Evolutionary conservation across 2,888 invertebrate genomes (phyloP), one percentile per base, ranked within the genome.

Genomic region (Lasioglossum marginatum): DNA sequence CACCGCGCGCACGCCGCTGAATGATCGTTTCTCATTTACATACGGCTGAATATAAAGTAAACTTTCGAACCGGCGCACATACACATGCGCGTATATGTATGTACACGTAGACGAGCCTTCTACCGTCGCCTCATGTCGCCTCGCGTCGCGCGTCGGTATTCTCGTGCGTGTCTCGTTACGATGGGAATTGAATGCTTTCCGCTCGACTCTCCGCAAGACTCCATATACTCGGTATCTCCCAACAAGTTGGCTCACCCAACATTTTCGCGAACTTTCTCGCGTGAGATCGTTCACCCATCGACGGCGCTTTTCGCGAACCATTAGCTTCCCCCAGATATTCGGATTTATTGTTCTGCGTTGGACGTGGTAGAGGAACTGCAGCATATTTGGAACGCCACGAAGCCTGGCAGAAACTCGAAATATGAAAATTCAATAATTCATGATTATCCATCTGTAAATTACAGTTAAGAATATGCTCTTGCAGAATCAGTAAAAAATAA

Each of bases 1-100:
- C 37, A 27, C 85, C 66, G 45, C 77, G 71, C 75, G 6, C 34
- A 43, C 72, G 72, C 31, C 68, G 34, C 63, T 75, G 77, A 83
- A 86, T n/a, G 77, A 78, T 82, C 85, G 82, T 78, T 82, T 76
- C 78, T 73, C 74, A 85, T 83, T 87, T 79, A 34, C 86, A 80
- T 78, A 79, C 60, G 78, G 60, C 60, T 60, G 79, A 71, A 63
- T 80, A 73, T 77, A 83, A 83, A 76, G 81, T 27, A 73, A 85
- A 80, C 80, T 80, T 80, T 81, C 63, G 57, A 75, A 27, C 63
- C 72, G 31, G 37, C 27, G 66, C 48, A 27, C 66, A 8, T 8
- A 23, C 23, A 23, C n/a, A 68, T 12, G n/a, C 23, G 4, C 37
- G 4, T 8, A 3, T 5, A 27, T 0, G 4, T 16, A 27, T 1